Evolutionary conservation across 2,797 vertebrate genomes (phyloP), one percentile per base, ranked within the genome.

Genomic region (Valencia hispanica): DNA sequence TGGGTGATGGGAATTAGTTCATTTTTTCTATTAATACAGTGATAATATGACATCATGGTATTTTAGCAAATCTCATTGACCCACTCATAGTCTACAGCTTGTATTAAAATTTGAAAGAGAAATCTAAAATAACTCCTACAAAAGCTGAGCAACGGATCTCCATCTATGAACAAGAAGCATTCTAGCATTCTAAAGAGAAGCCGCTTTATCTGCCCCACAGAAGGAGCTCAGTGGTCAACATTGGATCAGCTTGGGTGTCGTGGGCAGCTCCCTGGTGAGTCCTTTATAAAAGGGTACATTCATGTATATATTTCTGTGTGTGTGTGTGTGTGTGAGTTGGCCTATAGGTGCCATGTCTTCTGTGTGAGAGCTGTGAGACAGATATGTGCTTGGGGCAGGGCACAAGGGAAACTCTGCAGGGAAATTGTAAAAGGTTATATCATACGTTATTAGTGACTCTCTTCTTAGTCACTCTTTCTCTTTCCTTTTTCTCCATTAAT

Each of bases 371-470:
- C 87, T 91, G 80, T 91, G 87, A 93, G 93, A 93, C 91, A 92
- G 91, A 86, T 91, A 91, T 90, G 87, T 91, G 92, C 92, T 93
- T 72, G 81, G 91, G 93, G 93, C 90, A 92, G 92, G 92, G 92
- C 90, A 91, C 85, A 89, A 82, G 86, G 89, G 88, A 91, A 89
- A 86, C 84, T 90, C 91, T 74, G 22, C 76, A 89, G 90, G 93
- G 93, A 93, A 88, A 90, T 86, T 86, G 84, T 86, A 83, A 93
- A 93, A 93, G 91, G 93, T 94, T 93, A 92, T 76, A 87, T 89
- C 90, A 92, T 86, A 90, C 84, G 90, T 91, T 82, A 92, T 91
- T 85, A 81, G 84, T 80, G 77, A 63, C 81, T 74, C 68, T 80
- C 84, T 80, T 82, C 78, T 76, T 77, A 68, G 45, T 73, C 68